Conservation (phyloP, 2,113 vertebrate species). For the Actenoides hombroni region DNA sequence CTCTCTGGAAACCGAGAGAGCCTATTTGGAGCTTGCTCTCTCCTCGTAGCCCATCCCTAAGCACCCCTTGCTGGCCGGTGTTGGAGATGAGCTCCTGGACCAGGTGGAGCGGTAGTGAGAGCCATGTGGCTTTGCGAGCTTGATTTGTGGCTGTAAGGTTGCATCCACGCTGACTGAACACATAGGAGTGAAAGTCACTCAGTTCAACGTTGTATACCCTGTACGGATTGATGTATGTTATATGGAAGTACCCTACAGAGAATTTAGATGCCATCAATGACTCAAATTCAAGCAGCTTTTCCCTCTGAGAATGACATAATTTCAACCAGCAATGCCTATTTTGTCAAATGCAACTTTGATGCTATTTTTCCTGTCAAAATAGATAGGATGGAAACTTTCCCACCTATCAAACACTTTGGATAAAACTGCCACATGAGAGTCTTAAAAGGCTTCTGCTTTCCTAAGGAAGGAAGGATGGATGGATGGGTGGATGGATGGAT, state of each 20-base stretch:
- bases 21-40: not conserved
- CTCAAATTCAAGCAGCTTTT: not conserved
- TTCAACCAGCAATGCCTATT: not conserved
- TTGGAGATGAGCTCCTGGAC: not conserved
- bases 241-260: rapidly evolving
- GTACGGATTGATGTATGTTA: too few species aligned
- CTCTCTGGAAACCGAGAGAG: not conserved
- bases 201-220: rapidly evolving
- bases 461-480: not conserved
- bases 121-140: not conserved
- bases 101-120: not conserved
- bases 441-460: not conserved
- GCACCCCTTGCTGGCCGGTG: rapidly evolving
- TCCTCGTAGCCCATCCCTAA: not conserved
- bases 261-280: not conserved
- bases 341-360: not conserved
- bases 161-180: not conserved
- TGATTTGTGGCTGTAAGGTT: not conserved
- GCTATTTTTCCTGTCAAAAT: not conserved
- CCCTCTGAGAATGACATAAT: not conserved
- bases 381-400: not conserved
- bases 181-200: not conserved
- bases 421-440: not conserved
- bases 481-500: too few species aligned
- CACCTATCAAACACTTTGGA: not conserved